Conservation (phyloP, 2,797 vertebrate species). For the Prunella strophiata region DNA sequence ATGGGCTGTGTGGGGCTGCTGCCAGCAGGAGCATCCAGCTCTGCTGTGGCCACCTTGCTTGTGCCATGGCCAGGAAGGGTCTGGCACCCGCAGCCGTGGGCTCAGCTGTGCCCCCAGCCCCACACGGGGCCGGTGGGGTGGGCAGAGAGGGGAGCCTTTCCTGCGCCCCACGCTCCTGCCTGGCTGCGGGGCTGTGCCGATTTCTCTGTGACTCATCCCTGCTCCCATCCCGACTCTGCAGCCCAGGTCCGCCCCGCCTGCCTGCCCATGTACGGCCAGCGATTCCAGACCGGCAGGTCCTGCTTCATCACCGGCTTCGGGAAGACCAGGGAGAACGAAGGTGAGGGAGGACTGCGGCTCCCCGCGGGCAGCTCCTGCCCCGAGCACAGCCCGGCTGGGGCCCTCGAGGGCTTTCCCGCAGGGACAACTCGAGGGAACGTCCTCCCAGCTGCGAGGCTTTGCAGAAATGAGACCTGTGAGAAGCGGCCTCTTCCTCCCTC, state of each 20-base stretch:
- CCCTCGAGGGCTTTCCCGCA: fast-evolving
- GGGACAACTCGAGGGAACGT: neutral
- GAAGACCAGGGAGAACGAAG: constrained; percentile 77
- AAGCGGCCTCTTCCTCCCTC: neutral
- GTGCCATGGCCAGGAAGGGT: fast-evolving
- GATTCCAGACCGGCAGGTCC: constrained; percentile 69
- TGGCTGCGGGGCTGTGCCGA: neutral
- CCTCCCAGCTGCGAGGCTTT: neutral
- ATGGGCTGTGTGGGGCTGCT: neutral
- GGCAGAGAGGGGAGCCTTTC: neutral
- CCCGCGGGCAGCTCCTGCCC: neutral
- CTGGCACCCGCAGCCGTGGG: fast-evolving
- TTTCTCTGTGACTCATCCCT: neutral
- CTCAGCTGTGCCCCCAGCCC: neutral
- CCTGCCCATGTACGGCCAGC: constrained; percentile 82
- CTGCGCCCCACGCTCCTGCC: neutral
- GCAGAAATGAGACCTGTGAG: neutral
- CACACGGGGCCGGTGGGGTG: fast-evolving
- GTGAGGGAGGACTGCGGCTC: neutral
- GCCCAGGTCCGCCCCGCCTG: constrained; percentile 86
- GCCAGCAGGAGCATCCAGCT: neutral
- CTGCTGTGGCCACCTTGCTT: neutral
- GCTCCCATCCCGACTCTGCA: constrained; percentile 49
- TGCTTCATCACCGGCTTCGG: constrained; percentile 93
- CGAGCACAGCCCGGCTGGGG: neutral